Base-by-base conservation (phyloP, 2,113 vertebrate genomes). In the Hemibagrus wyckioides region DNA sequence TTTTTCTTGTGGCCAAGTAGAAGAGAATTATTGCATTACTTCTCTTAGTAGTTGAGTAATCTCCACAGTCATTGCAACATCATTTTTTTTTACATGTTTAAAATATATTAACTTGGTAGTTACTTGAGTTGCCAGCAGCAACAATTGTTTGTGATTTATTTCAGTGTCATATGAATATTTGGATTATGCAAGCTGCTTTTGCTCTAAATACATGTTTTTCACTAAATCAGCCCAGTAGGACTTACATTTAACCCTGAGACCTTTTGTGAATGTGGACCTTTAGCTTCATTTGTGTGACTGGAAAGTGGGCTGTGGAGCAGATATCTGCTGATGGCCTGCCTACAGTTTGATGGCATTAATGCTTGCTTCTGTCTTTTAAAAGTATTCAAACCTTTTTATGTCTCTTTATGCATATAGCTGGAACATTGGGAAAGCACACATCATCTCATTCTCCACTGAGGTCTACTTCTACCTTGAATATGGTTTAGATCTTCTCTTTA, bases 371-470 rank as follows among this genome's bases (percentile, higher is more conserved):
- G 6, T 36, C 6, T 75, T 63, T 69, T 80, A 25, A 76, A 14
- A 56, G 23, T 44, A 71, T 9, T 21, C 19, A 65, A 48, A 54
- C 19, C 33, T 86, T 90, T 89, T 88, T 79, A 56, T 86, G 63
- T 90, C 80, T 82, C 48, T 89, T 65, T 91, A 71, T 91, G 86
- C 90, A 90, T 81, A 10, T 91, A 97, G 97, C 94, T 97, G 97
- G 97, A 94, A 98, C 73, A 73, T 97, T 36, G 96, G 97, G 25
- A 94, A 96, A 0, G 97, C 94, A 0, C 97, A 98, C 89, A 95
- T 97, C 92, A 93, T 98, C 92, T 96, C 97, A 63, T 92, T 97
- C 90, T 97, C 97, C 91, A 97, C 97, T 0, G 97, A 98, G 89
- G 96, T 97, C 0, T 97, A 98, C 86, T 97, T 97, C 94, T 97